phyloP scores from a whole-genome alignment of 2,113 vertebrate genomes.

The Mirounga angustirostris region DNA sequence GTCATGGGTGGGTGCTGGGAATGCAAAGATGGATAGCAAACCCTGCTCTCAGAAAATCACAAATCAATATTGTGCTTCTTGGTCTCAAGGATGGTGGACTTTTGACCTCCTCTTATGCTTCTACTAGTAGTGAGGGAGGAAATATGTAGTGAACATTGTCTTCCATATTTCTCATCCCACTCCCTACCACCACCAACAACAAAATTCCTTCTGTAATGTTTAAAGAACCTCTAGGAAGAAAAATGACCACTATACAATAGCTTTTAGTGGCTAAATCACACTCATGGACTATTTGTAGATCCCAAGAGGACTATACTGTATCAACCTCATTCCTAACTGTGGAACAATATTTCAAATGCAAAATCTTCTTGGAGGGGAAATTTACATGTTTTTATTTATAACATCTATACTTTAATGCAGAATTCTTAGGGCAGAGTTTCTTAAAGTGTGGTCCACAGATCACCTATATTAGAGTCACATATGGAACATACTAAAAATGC shows the following conservation, averaged over 20 bases:
- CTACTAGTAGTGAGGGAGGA: not conserved
- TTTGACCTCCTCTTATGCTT: slow-evolving; percentile 38
- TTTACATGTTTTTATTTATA: slow-evolving; percentile 59
- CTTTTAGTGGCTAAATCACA: slow-evolving; percentile 52
- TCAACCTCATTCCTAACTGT: slow-evolving; percentile 44
- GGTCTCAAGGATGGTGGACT: not conserved
- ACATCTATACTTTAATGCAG: slow-evolving; percentile 33
- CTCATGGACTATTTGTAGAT: slow-evolving; percentile 60
- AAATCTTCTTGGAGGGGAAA: slow-evolving; percentile 49
- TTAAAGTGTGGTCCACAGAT: not conserved
- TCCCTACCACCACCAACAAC: not conserved
- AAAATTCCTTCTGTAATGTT: slow-evolving; percentile 13
- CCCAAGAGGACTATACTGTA: slow-evolving; percentile 46
- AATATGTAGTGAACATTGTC: slow-evolving; percentile 23
- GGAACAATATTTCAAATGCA: slow-evolving; percentile 55
- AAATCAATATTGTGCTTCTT: slow-evolving; percentile 39
- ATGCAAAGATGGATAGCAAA: not conserved
- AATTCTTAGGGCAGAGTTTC: slow-evolving; percentile 35
- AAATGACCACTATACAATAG: slow-evolving; percentile 51
- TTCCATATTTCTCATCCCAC: slow-evolving; percentile 27
- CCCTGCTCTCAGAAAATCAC: slow-evolving; percentile 50
- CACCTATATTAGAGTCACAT: not conserved
- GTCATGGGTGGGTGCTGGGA: not conserved
- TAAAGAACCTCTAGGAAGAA: slow-evolving; percentile 64
- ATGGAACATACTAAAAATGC: not conserved